phyloP scores from a whole-genome alignment of 1,140 invertebrate genomes.

The Holcopasites calliopsidis region DNA sequence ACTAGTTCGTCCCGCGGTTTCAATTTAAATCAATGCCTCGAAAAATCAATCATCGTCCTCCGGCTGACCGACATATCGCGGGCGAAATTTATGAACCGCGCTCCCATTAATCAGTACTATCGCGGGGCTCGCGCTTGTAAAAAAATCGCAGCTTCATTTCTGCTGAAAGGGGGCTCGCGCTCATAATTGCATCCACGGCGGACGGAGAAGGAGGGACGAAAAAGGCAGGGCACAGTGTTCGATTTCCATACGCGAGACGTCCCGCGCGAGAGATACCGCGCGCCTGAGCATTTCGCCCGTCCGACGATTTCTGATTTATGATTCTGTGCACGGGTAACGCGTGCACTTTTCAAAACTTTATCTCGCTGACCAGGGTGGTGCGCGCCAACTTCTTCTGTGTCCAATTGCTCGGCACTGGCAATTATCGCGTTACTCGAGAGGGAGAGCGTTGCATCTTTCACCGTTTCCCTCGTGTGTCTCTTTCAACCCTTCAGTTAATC shows the following conservation, averaged over 20 bases:
- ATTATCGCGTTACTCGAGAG: slow-evolving; percentile 49
- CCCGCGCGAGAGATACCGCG: slow-evolving; percentile 30
- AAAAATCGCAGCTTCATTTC: slow-evolving; percentile 44
- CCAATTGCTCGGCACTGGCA: slow-evolving; percentile 46
- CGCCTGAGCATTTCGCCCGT: slow-evolving; percentile 54
- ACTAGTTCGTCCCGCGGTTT: slow-evolving; percentile 20
- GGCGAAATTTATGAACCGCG: slow-evolving; percentile 60
- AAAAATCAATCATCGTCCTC: slow-evolving; percentile 26
- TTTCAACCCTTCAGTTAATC: neutral
- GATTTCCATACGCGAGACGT: slow-evolving; percentile 51
- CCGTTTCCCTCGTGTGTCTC: slow-evolving; percentile 1
- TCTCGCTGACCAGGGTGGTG: neutral
- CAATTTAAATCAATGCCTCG: slow-evolving; percentile 53
- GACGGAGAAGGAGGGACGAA: neutral
- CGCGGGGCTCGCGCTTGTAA: slow-evolving; percentile 16
- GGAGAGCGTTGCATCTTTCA: slow-evolving; percentile 48
- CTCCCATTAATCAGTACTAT: slow-evolving; percentile 67
- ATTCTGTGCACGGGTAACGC: slow-evolving; percentile 47
- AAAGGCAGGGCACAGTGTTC: slow-evolving; percentile 41
- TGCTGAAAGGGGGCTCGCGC: slow-evolving; percentile 37
- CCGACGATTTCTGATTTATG: slow-evolving; percentile 69
- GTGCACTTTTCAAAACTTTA: slow-evolving; percentile 55
- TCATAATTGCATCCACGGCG: slow-evolving; percentile 49
- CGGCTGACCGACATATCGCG: slow-evolving; percentile 48
- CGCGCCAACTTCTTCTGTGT: neutral